Evolutionary conservation across 2,888 invertebrate genomes (phyloP).

Genomic region (Nephrocerus scutellatus): DNA sequence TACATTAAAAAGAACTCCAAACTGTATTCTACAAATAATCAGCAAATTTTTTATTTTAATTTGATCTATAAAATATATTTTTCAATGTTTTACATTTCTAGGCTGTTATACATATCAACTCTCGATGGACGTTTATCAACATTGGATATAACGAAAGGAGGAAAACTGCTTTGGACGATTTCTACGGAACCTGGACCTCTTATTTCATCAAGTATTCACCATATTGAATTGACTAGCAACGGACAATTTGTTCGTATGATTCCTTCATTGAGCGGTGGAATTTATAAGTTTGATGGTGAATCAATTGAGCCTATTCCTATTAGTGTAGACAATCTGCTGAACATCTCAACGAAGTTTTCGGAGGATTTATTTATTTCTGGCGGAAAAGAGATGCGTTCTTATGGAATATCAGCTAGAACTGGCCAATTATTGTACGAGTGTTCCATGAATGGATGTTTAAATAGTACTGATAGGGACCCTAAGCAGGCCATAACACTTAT

Average conservation of each 20-base stretch:
- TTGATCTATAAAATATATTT: neutral
- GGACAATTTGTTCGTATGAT: slow-evolving; percentile 84
- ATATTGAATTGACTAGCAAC: slow-evolving; percentile 73
- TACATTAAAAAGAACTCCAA: too few species aligned
- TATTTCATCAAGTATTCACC: slow-evolving; percentile 82
- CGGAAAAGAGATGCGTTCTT: slow-evolving; percentile 77
- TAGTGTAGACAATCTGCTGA: slow-evolving; percentile 76
- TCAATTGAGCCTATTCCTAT: slow-evolving; percentile 82
- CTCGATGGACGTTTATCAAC: slow-evolving; percentile 84
- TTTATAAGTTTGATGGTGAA: slow-evolving; percentile 88
- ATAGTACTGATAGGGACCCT: slow-evolving; percentile 53
- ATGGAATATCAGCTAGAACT: slow-evolving; percentile 72
- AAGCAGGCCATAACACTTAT: slow-evolving; percentile 28
- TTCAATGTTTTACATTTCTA: slow-evolving; percentile 33
- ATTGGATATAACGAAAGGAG: slow-evolving; percentile 62
- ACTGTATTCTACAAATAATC: too few species aligned
- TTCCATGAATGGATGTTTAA: slow-evolving; percentile 63
- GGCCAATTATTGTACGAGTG: slow-evolving; percentile 73
- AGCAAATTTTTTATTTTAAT: slow-evolving; percentile 7
- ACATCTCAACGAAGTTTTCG: slow-evolving; percentile 79
- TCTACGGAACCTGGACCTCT: slow-evolving; percentile 69
- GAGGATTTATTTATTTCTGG: slow-evolving; percentile 82
- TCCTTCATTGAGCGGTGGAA: slow-evolving; percentile 83
- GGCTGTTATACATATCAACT: slow-evolving; percentile 78
- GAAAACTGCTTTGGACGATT: slow-evolving; percentile 69